phyloP scores from a whole-genome alignment of 2,888 invertebrate species.

The Thymelicus sylvestris region DNA sequence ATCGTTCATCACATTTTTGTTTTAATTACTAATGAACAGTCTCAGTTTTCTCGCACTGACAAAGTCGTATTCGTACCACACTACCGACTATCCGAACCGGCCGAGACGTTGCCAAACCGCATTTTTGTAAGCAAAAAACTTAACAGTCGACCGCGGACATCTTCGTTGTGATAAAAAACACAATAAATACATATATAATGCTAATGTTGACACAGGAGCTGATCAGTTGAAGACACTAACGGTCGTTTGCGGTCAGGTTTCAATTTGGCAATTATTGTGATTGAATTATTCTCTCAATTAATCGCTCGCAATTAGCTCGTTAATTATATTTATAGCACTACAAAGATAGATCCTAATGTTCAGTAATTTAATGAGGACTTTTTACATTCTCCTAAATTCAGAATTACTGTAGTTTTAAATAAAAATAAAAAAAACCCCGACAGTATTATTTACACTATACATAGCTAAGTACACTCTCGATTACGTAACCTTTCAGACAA shows the following conservation, averaged over 20 bases:
- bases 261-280: not conserved
- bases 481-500: too few relatives aligned
- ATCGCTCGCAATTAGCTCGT: too few relatives aligned
- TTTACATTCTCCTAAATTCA: too few relatives aligned
- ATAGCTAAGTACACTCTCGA: too few relatives aligned
- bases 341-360: too few relatives aligned
- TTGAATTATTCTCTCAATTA: too few relatives aligned
- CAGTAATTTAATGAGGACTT: too few relatives aligned
- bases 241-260: not conserved
- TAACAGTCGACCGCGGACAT: constrained; percentile 41
- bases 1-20: not conserved
- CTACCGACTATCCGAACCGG: constrained; percentile 49
- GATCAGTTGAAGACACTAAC: constrained; percentile 35
- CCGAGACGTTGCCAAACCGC: constrained; percentile 50
- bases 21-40: constrained; percentile 4
- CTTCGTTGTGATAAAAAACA: constrained; percentile 41
- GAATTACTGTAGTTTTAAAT: too few relatives aligned
- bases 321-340: too few relatives aligned
- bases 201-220: constrained; percentile 52
- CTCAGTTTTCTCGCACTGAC: constrained; percentile 9
- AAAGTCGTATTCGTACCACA: constrained; percentile 16
- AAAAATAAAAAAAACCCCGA: too few relatives aligned
- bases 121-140: constrained; percentile 62
- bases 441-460: too few relatives aligned
- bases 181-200: constrained; percentile 42